Conservation (phyloP, 2,797 vertebrate genomes). For the Acridotheres tristis region DNA sequence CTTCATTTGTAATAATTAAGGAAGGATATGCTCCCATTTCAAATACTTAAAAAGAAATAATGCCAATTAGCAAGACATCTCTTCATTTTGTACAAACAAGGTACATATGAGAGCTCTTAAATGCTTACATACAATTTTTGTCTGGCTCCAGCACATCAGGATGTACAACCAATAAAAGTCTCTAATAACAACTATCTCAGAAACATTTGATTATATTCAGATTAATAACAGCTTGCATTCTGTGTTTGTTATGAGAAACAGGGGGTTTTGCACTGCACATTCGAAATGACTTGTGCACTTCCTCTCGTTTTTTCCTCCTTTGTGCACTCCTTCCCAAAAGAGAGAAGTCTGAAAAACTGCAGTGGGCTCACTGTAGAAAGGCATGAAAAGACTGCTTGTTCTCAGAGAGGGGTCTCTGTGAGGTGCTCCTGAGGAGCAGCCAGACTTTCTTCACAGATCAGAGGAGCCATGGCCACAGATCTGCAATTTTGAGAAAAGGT, state of each 20-base stretch:
- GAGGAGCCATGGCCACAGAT: not conserved
- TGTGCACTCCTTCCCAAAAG: not conserved
- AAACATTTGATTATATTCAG: not conserved
- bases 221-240: not conserved
- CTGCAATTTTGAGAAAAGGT: not conserved
- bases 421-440: not conserved
- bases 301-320: not conserved
- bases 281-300: not conserved
- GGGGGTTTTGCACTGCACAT: not conserved
- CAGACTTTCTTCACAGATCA: not conserved
- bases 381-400: not conserved
- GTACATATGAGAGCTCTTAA: not conserved
- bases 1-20: conserved; percentile 52
- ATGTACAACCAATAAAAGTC: not conserved
- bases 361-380: not conserved
- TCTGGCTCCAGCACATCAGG: not conserved
- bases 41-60: conserved; percentile 16
- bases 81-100: not conserved
- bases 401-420: not conserved
- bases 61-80: not conserved
- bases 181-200: not conserved
- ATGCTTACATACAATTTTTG: not conserved
- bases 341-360: not conserved
- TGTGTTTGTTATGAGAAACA: not conserved
- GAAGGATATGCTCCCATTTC: not conserved